These are phyloP conservation scores for Trachelus troglodyta DNA, from an alignment of 2,888 invertebrate genomes.

Conservation along the genomic window DNA sequence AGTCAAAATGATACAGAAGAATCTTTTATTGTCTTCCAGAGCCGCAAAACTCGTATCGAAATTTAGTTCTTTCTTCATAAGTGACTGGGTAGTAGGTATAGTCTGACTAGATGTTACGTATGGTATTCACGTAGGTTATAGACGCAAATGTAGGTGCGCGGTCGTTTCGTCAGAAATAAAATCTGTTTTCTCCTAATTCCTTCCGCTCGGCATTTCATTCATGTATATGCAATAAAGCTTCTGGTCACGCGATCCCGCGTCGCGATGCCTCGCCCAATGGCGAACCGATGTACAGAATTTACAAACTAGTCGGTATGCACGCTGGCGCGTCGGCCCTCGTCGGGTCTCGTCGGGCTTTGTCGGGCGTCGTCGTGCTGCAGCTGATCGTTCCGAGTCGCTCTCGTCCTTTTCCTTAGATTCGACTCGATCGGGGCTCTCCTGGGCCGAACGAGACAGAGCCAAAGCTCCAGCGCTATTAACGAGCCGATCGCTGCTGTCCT, in stretches of 20 bases:
- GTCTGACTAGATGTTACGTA: too few species aligned
- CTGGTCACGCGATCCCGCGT: conserved; percentile 36
- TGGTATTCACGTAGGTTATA: conserved; percentile 19
- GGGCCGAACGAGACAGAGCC: too few species aligned
- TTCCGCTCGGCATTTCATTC: conserved; percentile 34
- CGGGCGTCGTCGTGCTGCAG: conserved; percentile 5
- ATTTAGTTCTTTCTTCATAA: too few species aligned
- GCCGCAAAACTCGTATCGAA: too few species aligned
- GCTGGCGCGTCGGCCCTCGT: conserved; percentile 10
- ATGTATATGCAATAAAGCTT: conserved; percentile 21
- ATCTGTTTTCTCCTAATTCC: conserved; percentile 57
- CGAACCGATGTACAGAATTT: conserved; percentile 32
- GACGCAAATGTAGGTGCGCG: conserved; percentile 25
- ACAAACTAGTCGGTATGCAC: conserved; percentile 17
- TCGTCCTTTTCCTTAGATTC: too few species aligned
- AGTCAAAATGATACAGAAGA: too few species aligned
- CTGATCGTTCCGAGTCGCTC: too few species aligned
- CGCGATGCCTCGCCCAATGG: conserved; percentile 20
- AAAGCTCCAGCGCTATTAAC: too few species aligned
- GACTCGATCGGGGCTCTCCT: too few species aligned
- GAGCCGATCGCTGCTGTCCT: too few species aligned
- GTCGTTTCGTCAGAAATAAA: conserved; percentile 39
- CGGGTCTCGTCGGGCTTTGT: conserved; percentile 7
- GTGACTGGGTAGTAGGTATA: too few species aligned
- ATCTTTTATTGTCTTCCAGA: too few species aligned